A percentile compares a stretch with the other conserved stretches of the same genome.
phyloP scores from a whole-genome alignment of 2,888 invertebrate genomes.

The Oxyscelio sp. region DNA sequence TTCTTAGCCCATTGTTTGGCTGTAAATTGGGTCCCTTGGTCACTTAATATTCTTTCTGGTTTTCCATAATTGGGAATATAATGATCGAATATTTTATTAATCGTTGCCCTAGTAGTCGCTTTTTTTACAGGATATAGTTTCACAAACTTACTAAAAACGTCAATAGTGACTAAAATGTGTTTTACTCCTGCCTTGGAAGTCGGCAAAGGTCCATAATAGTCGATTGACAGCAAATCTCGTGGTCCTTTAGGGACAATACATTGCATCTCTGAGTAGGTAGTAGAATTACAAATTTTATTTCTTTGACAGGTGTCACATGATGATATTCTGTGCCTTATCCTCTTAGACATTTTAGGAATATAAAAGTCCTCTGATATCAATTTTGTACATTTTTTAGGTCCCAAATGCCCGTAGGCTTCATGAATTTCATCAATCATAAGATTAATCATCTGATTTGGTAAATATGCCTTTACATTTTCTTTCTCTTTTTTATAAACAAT shows the following conservation, averaged over 20 bases:
- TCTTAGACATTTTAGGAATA: neutral
- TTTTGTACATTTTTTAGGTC: no score
- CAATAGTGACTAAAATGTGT: neutral
- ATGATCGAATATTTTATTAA: no score
- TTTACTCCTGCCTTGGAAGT: no score
- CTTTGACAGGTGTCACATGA: conserved; percentile 3
- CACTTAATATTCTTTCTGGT: no score
- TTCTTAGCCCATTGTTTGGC: conserved; percentile 3
- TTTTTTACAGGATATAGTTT: no score
- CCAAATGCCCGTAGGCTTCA: conserved; percentile 8
- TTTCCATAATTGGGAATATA: no score
- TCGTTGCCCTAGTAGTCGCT: no score
- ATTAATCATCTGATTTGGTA: neutral
- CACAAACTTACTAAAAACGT: no score
- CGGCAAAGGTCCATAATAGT: no score
- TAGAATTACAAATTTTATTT: neutral
- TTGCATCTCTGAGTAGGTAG: neutral
- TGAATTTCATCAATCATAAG: neutral
- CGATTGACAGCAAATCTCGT: conserved; percentile 38
- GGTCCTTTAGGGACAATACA: neutral
- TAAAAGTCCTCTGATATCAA: no score
- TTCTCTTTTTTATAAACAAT: neutral
- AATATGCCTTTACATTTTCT: no score
- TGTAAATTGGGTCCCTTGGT: no score
- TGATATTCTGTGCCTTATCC: neutral